Conservation (phyloP, 2,888 invertebrate species). For the Sceliomorpha sp. region DNA sequence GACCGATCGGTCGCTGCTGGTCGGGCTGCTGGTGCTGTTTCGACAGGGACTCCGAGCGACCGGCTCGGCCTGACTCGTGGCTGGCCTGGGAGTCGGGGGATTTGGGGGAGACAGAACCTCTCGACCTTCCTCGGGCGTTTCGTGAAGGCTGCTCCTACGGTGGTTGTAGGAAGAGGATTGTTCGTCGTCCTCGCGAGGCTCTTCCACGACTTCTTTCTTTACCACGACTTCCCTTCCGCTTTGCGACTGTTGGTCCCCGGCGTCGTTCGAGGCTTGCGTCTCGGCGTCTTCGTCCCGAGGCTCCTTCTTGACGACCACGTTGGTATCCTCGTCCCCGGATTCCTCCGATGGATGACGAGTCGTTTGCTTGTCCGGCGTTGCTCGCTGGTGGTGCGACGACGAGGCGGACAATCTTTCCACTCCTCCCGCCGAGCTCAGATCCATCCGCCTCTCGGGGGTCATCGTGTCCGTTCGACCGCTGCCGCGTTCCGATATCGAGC, state of each 20-base stretch:
- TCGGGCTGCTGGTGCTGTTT: slow-evolving; percentile 86
- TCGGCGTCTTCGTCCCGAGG: slow-evolving; percentile 77
- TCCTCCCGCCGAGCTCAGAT: slow-evolving; percentile 72
- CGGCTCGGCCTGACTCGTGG: slow-evolving; percentile 81
- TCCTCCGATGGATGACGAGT: slow-evolving; percentile 81
- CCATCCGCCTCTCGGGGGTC: slow-evolving; percentile 90
- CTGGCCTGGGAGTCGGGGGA: slow-evolving; percentile 81
- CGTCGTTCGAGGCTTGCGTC: slow-evolving; percentile 80
- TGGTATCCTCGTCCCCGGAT: slow-evolving; percentile 83
- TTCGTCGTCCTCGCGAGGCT: slow-evolving; percentile 81
- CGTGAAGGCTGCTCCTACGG: slow-evolving; percentile 68
- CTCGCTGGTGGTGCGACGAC: slow-evolving; percentile 83
- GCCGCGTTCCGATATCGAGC: slow-evolving; percentile 91
- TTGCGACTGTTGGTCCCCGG: slow-evolving; percentile 77
- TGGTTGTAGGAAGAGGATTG: slow-evolving; percentile 68
- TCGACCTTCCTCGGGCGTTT: slow-evolving; percentile 77
- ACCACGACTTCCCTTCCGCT: slow-evolving; percentile 82
- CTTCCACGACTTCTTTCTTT: slow-evolving; percentile 86
- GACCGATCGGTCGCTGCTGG: slow-evolving; percentile 88
- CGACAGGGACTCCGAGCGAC: slow-evolving; percentile 83
- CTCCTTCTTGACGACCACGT: slow-evolving; percentile 82
- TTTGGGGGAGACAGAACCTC: slow-evolving; percentile 76
- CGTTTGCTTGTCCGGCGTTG: slow-evolving; percentile 86
- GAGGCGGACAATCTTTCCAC: slow-evolving; percentile 67
- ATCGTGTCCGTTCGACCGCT: slow-evolving; percentile 90